Evolutionary conservation across 2,797 vertebrate genomes (phyloP), one percentile per base, ranked within the genome.

Genomic region (Pteropus rufus): DNA sequence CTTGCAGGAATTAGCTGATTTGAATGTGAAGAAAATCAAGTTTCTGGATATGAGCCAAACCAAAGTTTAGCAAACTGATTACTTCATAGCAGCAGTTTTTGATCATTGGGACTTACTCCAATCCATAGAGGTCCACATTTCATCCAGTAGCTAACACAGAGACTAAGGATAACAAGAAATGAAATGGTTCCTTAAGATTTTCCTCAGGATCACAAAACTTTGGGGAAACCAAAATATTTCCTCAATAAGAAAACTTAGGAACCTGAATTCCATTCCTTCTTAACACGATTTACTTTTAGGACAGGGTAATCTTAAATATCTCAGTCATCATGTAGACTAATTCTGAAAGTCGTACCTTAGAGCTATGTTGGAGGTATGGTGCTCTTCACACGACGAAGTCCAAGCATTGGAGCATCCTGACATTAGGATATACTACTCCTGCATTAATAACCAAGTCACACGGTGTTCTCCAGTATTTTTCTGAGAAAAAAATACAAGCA

Each of bases 201-300:
- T 95, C 7, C 6, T 93, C 79, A 58, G 21, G 31, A 36, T 72
- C 10, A 39, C 10, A 81, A 91, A 84, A 36, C 65, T 84, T 79
- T 56, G 23, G 67, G 62, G 31, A 93, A 91, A 64, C 23, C 7
- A 75, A 72, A 58, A 7, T 72, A 85, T 54, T 85, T 58, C 46
- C 4, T n/a, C 39, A 44, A 7, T 26, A 56, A 73, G 46, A 83
- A 36, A 4, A 52, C 36, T 12, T 9, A 83, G 21, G 10, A 23
- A 67, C 5, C 8, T 9, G 2, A 70, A 26, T 23, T 56, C 3
- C 3, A 58, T 26, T 5, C 7, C n/a, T 93, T 82, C 24, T 56
- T 64, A 31, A 62, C 12, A 36, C 9, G 12, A 76, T 72, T 79
- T 73, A 65, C 31, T 14, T 79, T 70, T 73, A 52, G 23, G 85